Conservation (phyloP, 2,888 invertebrate species). For the Hypomecis atomaria region DNA sequence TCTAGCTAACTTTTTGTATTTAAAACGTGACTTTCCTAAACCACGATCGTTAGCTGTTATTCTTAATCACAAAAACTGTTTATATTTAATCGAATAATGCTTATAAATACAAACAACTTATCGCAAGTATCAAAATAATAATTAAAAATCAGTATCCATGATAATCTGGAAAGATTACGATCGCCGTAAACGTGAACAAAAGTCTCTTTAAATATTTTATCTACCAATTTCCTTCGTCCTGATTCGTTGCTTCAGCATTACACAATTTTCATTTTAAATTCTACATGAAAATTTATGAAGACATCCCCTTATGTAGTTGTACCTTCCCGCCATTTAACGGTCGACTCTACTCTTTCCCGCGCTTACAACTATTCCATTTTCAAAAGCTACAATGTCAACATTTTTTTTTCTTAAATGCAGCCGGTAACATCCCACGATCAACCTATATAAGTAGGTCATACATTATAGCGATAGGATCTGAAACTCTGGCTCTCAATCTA, state of each 20-base stretch:
- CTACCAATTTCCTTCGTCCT: slow-evolving; percentile 60
- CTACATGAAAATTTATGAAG: slow-evolving; percentile 72
- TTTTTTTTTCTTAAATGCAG: slow-evolving; percentile 7
- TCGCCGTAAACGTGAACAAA: slow-evolving; percentile 44
- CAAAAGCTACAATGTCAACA: slow-evolving; percentile 12
- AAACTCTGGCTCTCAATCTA: slow-evolving; percentile 50
- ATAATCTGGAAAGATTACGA: slow-evolving; percentile 11
- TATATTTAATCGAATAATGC: neutral
- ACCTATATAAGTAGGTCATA: slow-evolving; percentile 79
- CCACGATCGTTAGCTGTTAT: too few species aligned
- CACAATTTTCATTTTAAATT: slow-evolving; percentile 71
- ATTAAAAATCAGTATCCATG: slow-evolving; percentile 8
- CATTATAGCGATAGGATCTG: slow-evolving; percentile 61
- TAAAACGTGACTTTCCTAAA: too few species aligned
- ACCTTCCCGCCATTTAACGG: slow-evolving; percentile 67
- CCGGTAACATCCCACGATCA: slow-evolving; percentile 50
- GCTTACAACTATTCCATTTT: slow-evolving; percentile 47
- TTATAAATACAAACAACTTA: neutral
- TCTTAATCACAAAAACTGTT: too few species aligned
- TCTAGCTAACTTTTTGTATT: too few species aligned
- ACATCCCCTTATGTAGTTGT: slow-evolving; percentile 37
- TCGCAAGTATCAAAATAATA: neutral
- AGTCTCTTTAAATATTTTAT: slow-evolving; percentile 60
- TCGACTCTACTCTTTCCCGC: slow-evolving; percentile 65
- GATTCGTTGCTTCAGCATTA: slow-evolving; percentile 57